These are phyloP conservation scores for Sebastes nivosus DNA, from an alignment of 2,797 vertebrate genomes.

Conservation along the genomic window DNA sequence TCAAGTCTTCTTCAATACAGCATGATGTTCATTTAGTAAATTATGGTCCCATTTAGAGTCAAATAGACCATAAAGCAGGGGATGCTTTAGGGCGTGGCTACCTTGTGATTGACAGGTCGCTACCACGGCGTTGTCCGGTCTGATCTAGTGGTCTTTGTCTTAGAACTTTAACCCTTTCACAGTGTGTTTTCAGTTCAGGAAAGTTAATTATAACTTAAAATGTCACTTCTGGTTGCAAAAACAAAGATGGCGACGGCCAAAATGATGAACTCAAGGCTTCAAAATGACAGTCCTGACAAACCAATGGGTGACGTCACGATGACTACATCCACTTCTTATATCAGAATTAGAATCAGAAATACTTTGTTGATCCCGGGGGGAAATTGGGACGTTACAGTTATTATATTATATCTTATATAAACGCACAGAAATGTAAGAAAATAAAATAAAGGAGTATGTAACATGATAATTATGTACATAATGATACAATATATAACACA, in stretches of 20 bases:
- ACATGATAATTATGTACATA: too few species aligned
- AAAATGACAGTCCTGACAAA: not conserved
- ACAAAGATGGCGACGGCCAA: not conserved
- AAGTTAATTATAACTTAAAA: not conserved
- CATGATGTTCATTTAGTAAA: too few species aligned
- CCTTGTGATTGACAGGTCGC: not conserved
- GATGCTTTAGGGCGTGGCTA: too few species aligned
- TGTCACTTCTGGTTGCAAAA: not conserved
- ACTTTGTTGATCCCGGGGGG: too few species aligned
- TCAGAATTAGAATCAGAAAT: too few species aligned
- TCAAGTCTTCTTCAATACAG: too few species aligned
- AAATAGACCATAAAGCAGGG: too few species aligned
- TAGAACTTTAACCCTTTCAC: not conserved
- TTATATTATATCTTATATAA: too few species aligned
- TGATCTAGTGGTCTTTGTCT: not conserved
- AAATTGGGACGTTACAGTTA: too few species aligned
- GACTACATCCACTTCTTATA: not conserved
- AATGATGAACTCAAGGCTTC: not conserved
- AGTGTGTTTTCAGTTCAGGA: not conserved
- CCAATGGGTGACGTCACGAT: not conserved
- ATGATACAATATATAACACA: too few species aligned
- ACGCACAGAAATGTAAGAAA: too few species aligned
- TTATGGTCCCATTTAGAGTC: rapidly evolving
- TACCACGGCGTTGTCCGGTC: not conserved
- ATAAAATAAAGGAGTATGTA: too few species aligned